A percentile compares a stretch with the other conserved stretches of the same genome.
These are phyloP conservation scores for Caenorhabditis drosophilae DNA, from an alignment of 2,888 invertebrate genomes.

Conservation along the genomic window DNA sequence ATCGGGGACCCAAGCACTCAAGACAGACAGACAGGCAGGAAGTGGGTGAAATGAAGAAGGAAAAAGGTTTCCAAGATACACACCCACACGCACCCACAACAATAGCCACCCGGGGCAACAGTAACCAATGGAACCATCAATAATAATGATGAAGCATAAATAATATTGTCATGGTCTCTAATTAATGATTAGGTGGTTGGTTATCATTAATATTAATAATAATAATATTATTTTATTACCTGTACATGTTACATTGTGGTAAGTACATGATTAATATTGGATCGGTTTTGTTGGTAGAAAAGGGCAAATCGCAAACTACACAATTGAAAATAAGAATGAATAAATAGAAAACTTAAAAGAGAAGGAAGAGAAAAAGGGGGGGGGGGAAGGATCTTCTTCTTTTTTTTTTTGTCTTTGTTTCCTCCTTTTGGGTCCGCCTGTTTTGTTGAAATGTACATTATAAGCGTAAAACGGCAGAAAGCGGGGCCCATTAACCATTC, in stretches of 20 bases:
- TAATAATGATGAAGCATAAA: too few relatives aligned
- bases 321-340: too few relatives aligned
- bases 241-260: slow-evolving; percentile 35
- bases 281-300: background rate
- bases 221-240: slow-evolving; percentile 6
- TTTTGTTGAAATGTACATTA: background rate
- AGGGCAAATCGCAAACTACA: background rate
- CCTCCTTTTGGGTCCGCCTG: background rate
- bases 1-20: too few relatives aligned
- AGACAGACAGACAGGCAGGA: too few relatives aligned
- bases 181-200: background rate
- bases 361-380: too few relatives aligned
- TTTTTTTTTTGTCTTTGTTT: too few relatives aligned
- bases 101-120: slow-evolving; percentile 23
- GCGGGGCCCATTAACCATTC: slow-evolving; percentile 1
- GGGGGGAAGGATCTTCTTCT: too few relatives aligned
- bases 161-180: too few relatives aligned
- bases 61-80: too few relatives aligned
- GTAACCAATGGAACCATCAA: slow-evolving; percentile 32
- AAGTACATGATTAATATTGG: slow-evolving; percentile 15
- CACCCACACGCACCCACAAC: too few relatives aligned
- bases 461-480: background rate
- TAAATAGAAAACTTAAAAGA: too few relatives aligned
- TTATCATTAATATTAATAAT: background rate
- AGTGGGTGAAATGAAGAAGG: too few relatives aligned